A percentile compares a stretch with the other conserved stretches of the same genome.
These are phyloP conservation scores for Agelas oroides DNA, from an alignment of 37 sponge, comb jelly and placozoan species.

Conservation along the genomic window DNA sequence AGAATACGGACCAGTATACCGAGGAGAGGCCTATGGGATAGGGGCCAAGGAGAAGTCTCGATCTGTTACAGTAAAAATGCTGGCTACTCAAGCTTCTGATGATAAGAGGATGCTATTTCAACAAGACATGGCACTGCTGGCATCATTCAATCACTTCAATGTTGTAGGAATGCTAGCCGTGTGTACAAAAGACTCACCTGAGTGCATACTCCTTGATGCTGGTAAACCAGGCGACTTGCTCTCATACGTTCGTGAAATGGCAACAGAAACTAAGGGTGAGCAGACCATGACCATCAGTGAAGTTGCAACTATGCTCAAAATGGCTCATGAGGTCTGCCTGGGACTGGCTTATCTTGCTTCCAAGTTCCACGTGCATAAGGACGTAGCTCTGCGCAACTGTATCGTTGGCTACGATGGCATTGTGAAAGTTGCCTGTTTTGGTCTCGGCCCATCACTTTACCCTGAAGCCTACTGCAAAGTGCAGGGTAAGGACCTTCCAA, in stretches of 20 bases:
- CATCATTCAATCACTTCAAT: slow-evolving; percentile 66
- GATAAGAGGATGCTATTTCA: slow-evolving; percentile 19
- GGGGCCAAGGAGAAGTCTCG: background rate
- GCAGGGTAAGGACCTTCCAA: slow-evolving; percentile 21
- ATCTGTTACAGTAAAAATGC: slow-evolving; percentile 69
- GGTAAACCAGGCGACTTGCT: slow-evolving; percentile 57
- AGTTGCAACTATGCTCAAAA: slow-evolving; percentile 28
- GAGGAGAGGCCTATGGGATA: slow-evolving; percentile 59
- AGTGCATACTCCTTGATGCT: slow-evolving; percentile 72
- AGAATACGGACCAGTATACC: slow-evolving; percentile 70
- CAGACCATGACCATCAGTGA: background rate
- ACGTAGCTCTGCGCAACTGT: slow-evolving; percentile 74
- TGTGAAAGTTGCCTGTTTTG: slow-evolving; percentile 72
- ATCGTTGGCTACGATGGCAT: slow-evolving; percentile 54
- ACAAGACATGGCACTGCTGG: slow-evolving; percentile 48
- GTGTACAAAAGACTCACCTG: slow-evolving; percentile 61
- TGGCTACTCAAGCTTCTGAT: slow-evolving; percentile 15
- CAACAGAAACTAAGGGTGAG: background rate
- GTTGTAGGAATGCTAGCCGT: slow-evolving; percentile 70
- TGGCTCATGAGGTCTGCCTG: slow-evolving; percentile 68
- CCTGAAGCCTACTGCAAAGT: slow-evolving; percentile 67
- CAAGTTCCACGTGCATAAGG: slow-evolving; percentile 53
- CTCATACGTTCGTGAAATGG: slow-evolving; percentile 45
- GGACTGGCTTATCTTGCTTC: slow-evolving; percentile 78
- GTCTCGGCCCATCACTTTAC: slow-evolving; percentile 53